Percentiles rank a stretch among this genome's conserved stretches.
Evolutionary conservation across 2,888 invertebrate genomes (phyloP).

Genomic region (Esperia sulphurella): DNA sequence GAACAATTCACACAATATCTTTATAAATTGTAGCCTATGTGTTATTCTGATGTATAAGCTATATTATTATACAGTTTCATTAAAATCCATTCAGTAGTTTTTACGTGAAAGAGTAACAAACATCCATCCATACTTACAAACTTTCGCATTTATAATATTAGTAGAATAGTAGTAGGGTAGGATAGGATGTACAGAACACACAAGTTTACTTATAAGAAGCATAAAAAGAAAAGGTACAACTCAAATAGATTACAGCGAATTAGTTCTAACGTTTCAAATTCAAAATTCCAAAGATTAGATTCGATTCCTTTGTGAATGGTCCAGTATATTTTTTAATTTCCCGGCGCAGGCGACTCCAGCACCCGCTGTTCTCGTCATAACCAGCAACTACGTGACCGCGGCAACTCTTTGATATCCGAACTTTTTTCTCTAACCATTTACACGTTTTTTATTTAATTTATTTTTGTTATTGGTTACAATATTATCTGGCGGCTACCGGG

Average conservation of each 20-base stretch:
- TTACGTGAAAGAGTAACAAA: no score
- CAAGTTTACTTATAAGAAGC: no score
- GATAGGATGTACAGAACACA: background rate
- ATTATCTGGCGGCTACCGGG: constrained; percentile 74
- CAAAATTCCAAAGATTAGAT: constrained; percentile 28
- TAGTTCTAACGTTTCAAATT: constrained; percentile 20
- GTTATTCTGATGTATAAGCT: no score
- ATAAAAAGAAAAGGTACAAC: background rate
- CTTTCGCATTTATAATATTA: no score
- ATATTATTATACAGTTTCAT: no score
- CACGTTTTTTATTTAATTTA: constrained; percentile 60
- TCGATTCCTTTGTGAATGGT: constrained; percentile 29
- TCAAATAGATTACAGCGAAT: constrained; percentile 34
- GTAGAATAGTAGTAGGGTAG: no score
- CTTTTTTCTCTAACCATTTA: constrained; percentile 61
- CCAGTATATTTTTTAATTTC: constrained; percentile 65
- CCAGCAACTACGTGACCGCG: constrained; percentile 73
- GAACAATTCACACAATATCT: no score
- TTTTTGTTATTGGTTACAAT: constrained; percentile 74
- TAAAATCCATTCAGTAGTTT: no score
- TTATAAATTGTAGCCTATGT: no score
- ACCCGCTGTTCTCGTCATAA: constrained; percentile 72
- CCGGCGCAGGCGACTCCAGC: constrained; percentile 39
- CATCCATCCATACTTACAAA: no score
- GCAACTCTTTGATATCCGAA: constrained; percentile 63